Percentiles rank a stretch among this genome's conserved stretches.
These are phyloP conservation scores for Eumaeus atala DNA, from an alignment of 1,140 invertebrate species.

Conservation along the genomic window DNA sequence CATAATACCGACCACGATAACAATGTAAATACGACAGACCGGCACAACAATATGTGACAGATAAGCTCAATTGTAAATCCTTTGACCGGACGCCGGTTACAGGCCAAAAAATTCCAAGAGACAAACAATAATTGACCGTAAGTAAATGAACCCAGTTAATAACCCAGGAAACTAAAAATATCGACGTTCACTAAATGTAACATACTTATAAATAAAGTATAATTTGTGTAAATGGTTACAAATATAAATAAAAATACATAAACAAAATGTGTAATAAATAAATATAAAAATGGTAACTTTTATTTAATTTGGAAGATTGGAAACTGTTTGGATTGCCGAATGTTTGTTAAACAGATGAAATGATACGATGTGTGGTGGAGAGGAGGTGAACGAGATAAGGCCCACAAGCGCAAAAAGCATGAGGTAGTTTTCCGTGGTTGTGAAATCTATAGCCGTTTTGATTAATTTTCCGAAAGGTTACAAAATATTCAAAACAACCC, in stretches of 20 bases:
- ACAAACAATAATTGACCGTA: background rate
- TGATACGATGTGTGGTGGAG: background rate
- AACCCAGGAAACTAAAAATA: background rate
- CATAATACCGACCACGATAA: background rate
- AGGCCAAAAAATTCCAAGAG: background rate
- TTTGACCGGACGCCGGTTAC: constrained; percentile 2
- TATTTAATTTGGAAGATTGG: background rate
- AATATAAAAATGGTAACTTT: background rate
- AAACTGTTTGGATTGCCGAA: background rate
- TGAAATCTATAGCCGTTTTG: constrained; percentile 5
- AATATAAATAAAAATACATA: background rate
- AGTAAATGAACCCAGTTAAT: background rate
- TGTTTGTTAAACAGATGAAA: background rate
- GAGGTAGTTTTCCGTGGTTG: constrained; percentile 11
- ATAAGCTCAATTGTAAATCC: background rate
- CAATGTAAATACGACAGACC: constrained; percentile 2
- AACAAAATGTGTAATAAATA: constrained; percentile 1
- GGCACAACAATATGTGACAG: background rate
- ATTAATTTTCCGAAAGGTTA: background rate
- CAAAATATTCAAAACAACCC: background rate
- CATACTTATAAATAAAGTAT: background rate
- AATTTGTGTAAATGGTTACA: background rate
- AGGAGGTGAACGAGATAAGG: background rate
- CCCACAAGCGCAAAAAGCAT: constrained; percentile 2
- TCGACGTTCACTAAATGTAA: background rate